Evolutionary conservation across 2,888 invertebrate species (phyloP).

Genomic region (Caenorhabditis auriculariae): DNA sequence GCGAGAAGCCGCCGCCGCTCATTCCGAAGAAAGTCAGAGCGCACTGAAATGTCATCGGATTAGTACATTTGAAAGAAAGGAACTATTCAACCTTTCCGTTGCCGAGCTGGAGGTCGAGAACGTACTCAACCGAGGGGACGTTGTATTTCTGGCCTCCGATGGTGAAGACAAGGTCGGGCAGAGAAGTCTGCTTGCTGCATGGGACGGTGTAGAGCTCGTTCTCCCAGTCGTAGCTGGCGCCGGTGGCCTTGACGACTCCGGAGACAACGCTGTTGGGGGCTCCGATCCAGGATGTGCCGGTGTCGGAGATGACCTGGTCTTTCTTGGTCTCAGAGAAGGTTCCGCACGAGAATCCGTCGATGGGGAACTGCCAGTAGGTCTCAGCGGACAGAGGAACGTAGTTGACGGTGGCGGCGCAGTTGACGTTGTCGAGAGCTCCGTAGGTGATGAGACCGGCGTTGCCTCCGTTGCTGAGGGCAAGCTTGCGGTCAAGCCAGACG

Average conservation of each 20-base stretch:
- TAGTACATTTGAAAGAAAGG: not conserved
- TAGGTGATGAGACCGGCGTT: constrained; percentile 55
- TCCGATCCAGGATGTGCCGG: constrained; percentile 54
- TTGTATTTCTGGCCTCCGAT: constrained; percentile 46
- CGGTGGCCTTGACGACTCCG: constrained; percentile 36
- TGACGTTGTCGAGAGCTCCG: constrained; percentile 51
- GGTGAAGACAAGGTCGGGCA: constrained; percentile 46
- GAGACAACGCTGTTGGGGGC: constrained; percentile 31
- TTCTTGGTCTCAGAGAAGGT: constrained; percentile 29
- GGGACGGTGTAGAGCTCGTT: constrained; percentile 42
- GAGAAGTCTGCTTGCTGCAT: constrained; percentile 33
- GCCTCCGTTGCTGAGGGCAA: constrained; percentile 30
- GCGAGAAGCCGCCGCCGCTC: constrained; percentile 27
- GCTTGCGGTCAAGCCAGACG: constrained; percentile 77
- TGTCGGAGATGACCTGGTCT: constrained; percentile 52
- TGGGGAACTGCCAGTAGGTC: constrained; percentile 59
- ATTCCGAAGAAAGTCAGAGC: constrained; percentile 34
- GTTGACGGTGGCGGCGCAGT: constrained; percentile 47
- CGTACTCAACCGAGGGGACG: constrained; percentile 53
- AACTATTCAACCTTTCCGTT: constrained; percentile 15
- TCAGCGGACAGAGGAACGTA: constrained; percentile 50
- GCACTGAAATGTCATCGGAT: constrained; percentile 10
- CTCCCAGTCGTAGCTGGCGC: constrained; percentile 40
- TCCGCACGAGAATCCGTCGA: constrained; percentile 45
- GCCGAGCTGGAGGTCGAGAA: constrained; percentile 49